Percentiles rank a stretch among this genome's conserved stretches.
phyloP scores from a whole-genome alignment of 2,113 vertebrate genomes.

The Crotalus horridus region DNA sequence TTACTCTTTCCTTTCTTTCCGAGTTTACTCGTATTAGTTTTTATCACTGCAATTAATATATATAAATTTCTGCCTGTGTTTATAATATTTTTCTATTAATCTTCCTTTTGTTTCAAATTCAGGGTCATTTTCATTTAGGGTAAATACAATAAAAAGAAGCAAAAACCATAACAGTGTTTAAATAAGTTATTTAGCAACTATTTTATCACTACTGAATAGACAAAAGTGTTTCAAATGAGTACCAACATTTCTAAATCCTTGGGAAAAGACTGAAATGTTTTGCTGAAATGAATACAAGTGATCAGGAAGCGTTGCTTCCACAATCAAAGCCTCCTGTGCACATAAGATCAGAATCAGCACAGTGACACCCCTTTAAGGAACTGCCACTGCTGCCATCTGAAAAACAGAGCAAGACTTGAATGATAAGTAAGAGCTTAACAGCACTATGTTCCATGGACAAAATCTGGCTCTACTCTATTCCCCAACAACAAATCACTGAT shows the following conservation, averaged over 20 bases:
- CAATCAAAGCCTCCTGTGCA: neutral
- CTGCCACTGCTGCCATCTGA: neutral
- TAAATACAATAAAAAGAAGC: neutral
- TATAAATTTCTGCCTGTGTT: neutral
- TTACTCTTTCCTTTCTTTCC: neutral
- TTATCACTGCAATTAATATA: neutral
- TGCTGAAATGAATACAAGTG: neutral
- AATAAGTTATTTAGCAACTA: neutral
- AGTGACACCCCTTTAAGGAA: neutral
- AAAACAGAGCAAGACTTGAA: neutral
- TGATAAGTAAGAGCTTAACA: neutral
- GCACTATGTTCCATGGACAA: neutral
- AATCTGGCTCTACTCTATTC: neutral
- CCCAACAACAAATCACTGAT: neutral
- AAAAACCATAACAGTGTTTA: neutral
- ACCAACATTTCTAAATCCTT: neutral
- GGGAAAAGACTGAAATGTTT: accelerated
- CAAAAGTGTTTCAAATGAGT: neutral
- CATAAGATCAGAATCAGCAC: neutral
- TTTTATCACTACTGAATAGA: neutral
- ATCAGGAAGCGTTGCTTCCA: neutral
- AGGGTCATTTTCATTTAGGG: neutral
- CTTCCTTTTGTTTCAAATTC: neutral
- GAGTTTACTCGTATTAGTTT: neutral
- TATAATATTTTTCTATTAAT: neutral